Evolutionary conservation across 2,888 invertebrate species (phyloP), one percentile per base, ranked within the genome.

Genomic region (Mesoligia furuncula): DNA sequence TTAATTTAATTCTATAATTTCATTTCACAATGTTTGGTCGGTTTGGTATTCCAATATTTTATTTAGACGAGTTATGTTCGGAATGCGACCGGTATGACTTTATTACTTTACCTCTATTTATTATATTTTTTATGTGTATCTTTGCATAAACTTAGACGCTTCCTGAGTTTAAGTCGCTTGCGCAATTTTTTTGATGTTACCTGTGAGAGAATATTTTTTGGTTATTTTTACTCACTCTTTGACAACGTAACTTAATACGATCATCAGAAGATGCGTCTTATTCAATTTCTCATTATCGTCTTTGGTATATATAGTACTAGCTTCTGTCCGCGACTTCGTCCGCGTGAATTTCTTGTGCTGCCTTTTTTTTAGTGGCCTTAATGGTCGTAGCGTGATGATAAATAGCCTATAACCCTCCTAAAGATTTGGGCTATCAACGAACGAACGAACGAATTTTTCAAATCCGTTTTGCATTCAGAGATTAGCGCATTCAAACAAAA

Each of bases 1-100:
- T 77, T 83, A 83, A 80, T 83, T 84, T 84, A 69, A 86, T 77
- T 83, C 78, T 71, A 77, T 77, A 73, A 75, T 81, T 73, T 77
- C 5, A 66, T 87, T 87, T 66, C 83, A 87, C 86, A 86, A 88
- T 79, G 59, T 62, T 64, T 75, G 66, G 15, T 67, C 72, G 27
- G 61, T 27, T 75, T 62, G 72, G 73, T 85, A 79, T 81, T 82
- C 71, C 65, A 64, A 79, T 82, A 87, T 62, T 85, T 85, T 74
- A 87, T 79, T 87, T 72, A 75, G 73, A 70, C 83, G 72, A 78
- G 71, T 69, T 75, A 78, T 65, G 79, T 67, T 66, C 6, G 77
- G 86, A 87, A 85, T 86, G 87, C 59, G 69, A 72, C 62, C 62
- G 66, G 51, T 64, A 67, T 65, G 75, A 68, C 36, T 82, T 82